Conservation (phyloP, 1,140 invertebrate genomes). For the Atta cephalotes region DNA sequence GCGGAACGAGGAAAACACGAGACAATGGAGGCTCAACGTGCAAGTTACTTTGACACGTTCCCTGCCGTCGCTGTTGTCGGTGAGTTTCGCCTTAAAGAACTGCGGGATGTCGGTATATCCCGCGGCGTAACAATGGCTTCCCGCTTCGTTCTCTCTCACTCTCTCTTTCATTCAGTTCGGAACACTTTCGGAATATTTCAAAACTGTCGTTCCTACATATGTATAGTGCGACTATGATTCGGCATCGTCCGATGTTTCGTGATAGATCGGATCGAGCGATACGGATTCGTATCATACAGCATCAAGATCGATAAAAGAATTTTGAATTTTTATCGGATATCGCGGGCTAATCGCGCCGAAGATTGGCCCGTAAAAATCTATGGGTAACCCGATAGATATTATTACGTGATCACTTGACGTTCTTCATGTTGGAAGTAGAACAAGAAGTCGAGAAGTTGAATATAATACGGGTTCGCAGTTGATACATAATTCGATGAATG, state of each 20-base stretch:
- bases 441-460: background rate
- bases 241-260: background rate
- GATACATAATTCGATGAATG: constrained; percentile 24
- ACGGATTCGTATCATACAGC: constrained; percentile 10
- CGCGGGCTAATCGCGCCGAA: constrained; percentile 40
- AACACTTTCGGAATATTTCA: constrained; percentile 69
- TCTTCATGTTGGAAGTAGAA: background rate
- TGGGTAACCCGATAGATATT: background rate
- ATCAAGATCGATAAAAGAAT: background rate
- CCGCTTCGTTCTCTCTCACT: constrained; percentile 36
- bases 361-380: constrained; percentile 12
- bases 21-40: constrained; percentile 70
- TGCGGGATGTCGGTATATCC: constrained; percentile 79
- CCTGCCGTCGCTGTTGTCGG: constrained; percentile 76
- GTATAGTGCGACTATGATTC: background rate
- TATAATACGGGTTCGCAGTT: background rate
- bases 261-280: constrained; percentile 60
- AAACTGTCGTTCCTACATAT: constrained; percentile 38
- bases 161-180: constrained; percentile 33
- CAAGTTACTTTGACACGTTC: constrained; percentile 83
- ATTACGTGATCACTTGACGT: background rate
- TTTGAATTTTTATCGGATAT: constrained; percentile 41
- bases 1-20: constrained; percentile 5
- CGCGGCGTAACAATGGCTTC: constrained; percentile 61
- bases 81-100: constrained; percentile 78